Base-by-base conservation (phyloP, 2,113 vertebrate species). In the Oreamnos americanus region DNA sequence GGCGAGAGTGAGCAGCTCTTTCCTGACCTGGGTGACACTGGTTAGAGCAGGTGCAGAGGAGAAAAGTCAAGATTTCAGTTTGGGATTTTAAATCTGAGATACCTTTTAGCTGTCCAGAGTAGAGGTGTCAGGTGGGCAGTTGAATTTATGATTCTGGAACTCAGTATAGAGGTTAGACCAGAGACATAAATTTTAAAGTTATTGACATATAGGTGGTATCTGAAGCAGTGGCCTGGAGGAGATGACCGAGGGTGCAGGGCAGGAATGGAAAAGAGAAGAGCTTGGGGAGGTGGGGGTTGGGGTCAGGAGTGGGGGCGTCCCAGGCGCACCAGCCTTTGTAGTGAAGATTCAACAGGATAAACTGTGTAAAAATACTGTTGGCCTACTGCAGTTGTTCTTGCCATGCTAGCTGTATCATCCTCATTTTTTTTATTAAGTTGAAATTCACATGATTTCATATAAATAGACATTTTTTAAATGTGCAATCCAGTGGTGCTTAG, bases 181-280 rank as follows among this genome's bases (percentile, higher is more conserved):
- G 60, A 74, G 62, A 30, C 62, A 78, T 6, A 85, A 21, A 62
- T 62, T 10, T 43, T n/a, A 21, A 33, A 51, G n/a, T 11, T 62
- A 13, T 60, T 10, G 10, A 5, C 49, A 21, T 12, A 2, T 5
- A n/a, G 7, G 36, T 25, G 26, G 51, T 10, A 57, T 33, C 67
- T 71, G 47, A n/a, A 58, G 43, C 10, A 19, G 19, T 26, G 39
- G 57, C 15, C 7, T 60, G 5, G 39, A 79, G 28, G 6, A 43
- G 33, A 19, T n/a, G 57, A 15, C 43, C 5, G 8, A 19, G 90
- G 39, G 47, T 25, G 0, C 33, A 58, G 47, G 3, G 47, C 2
- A 0, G 6, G 14, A 14, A 14, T 4, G 13, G 74, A 12, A 43
- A 39, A 15, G 25, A 5, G 39, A 28, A 28, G 30, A 57, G 33